Conservation (phyloP, 2,113 vertebrate species). For the Erpornis zantholeuca region DNA sequence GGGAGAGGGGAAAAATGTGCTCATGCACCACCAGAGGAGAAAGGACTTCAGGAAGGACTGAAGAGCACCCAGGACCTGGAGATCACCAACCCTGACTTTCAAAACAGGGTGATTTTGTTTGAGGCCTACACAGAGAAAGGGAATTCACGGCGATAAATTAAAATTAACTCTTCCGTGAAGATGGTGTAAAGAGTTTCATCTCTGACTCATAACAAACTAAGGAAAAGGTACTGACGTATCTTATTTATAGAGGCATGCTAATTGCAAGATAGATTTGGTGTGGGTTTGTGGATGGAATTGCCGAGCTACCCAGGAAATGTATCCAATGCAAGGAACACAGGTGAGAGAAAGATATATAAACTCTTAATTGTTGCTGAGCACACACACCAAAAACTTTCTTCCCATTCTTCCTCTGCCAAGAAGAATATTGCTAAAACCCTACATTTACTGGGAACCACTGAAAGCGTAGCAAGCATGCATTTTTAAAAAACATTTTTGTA, state of each 20-base stretch:
- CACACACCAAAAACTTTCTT: neutral
- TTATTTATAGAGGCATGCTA: neutral
- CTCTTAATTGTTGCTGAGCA: neutral
- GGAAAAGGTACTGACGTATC: neutral
- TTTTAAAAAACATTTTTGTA: neutral
- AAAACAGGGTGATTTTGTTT: neutral
- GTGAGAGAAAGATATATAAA: neutral
- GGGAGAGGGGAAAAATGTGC: accelerated
- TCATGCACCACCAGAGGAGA: neutral
- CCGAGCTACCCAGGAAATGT: neutral
- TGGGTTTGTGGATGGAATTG: neutral
- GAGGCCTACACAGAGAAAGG: neutral
- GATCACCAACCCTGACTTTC: neutral
- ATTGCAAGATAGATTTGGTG: neutral
- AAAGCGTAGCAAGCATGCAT: neutral
- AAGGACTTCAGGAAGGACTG: neutral
- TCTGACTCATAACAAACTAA: neutral
- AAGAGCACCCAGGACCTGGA: neutral
- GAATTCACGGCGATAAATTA: neutral
- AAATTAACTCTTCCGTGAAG: neutral
- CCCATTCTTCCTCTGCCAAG: neutral
- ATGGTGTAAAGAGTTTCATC: neutral
- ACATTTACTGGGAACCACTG: neutral
- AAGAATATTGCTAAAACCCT: neutral
- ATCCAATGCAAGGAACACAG: neutral